A percentile compares a stretch with the other conserved stretches of the same genome.
These are phyloP conservation scores for Drosophila biarmipes DNA, from an alignment of 1,140 invertebrate species.

Conservation along the genomic window DNA sequence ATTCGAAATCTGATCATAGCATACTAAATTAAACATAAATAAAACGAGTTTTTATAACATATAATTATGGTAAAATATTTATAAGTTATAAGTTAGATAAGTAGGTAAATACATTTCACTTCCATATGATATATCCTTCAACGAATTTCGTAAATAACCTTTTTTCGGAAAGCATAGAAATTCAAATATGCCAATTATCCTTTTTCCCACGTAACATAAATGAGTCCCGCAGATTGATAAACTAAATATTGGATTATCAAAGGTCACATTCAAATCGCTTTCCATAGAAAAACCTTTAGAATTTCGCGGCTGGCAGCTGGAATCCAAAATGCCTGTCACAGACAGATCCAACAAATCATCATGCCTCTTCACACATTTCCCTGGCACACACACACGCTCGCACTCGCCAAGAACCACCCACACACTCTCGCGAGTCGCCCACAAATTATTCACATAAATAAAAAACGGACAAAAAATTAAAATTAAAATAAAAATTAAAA, in stretches of 20 bases:
- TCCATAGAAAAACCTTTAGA: conserved; percentile 16
- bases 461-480: conserved; percentile 64
- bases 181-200: neutral
- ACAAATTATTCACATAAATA: conserved; percentile 54
- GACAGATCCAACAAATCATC: conserved; percentile 49
- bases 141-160: no score
- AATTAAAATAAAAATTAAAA: conserved; percentile 82
- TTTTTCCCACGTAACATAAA: neutral
- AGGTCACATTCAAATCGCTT: conserved; percentile 14
- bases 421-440: conserved; percentile 13
- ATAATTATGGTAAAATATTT: no score
- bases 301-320: conserved; percentile 1
- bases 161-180: no score
- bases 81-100: no score
- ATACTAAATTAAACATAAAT: no score
- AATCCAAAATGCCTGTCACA: conserved; percentile 51
- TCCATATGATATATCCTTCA: no score
- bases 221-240: conserved; percentile 1
- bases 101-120: no score
- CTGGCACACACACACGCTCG: neutral
- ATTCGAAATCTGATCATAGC: no score
- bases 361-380: conserved; percentile 43
- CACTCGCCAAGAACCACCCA: neutral
- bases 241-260: conserved; percentile 28
- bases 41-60: no score